These are phyloP conservation scores for Haliclona indistincta DNA, from an alignment of 37 sponge, comb jelly and placozoan species.

Conservation along the genomic window DNA sequence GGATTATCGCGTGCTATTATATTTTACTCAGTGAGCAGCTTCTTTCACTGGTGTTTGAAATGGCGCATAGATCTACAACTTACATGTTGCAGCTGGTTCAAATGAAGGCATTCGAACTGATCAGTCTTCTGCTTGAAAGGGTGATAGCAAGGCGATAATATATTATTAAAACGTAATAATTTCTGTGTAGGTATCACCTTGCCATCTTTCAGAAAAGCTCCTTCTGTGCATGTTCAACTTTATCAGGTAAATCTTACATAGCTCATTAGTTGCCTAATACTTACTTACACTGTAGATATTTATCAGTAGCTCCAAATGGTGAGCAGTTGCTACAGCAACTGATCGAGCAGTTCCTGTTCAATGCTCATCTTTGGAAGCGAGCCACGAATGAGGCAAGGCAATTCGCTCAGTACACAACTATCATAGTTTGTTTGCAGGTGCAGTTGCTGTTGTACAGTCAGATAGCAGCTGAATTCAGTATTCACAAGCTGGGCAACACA, in stretches of 20 bases:
- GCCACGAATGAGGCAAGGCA: slow-evolving; percentile 48
- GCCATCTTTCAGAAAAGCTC: slow-evolving; percentile 41
- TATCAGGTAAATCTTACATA: background rate
- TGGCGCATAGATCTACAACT: slow-evolving; percentile 45
- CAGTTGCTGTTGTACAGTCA: slow-evolving; percentile 67
- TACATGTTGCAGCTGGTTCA: slow-evolving; percentile 57
- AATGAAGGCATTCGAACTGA: slow-evolving; percentile 39
- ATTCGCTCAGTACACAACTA: no score
- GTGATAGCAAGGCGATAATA: slow-evolving; percentile 2
- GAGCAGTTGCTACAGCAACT: slow-evolving; percentile 57
- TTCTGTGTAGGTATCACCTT: slow-evolving; percentile 33
- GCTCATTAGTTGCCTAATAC: background rate
- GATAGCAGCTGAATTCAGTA: slow-evolving; percentile 56
- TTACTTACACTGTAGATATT: slow-evolving; percentile 17
- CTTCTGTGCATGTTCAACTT: slow-evolving; percentile 46
- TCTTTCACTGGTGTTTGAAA: slow-evolving; percentile 51
- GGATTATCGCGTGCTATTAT: background rate
- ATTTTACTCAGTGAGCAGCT: slow-evolving; percentile 33
- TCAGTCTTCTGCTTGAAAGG: slow-evolving; percentile 59
- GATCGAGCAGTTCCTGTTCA: slow-evolving; percentile 65
- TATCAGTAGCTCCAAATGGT: slow-evolving; percentile 43
- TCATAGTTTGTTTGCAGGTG: slow-evolving; percentile 21
- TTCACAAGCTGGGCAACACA: slow-evolving; percentile 15
- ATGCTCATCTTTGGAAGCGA: slow-evolving; percentile 60
- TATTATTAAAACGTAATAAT: background rate